Evolutionary conservation across 2,797 vertebrate species (phyloP).

Genomic region (Remorina albescens): DNA sequence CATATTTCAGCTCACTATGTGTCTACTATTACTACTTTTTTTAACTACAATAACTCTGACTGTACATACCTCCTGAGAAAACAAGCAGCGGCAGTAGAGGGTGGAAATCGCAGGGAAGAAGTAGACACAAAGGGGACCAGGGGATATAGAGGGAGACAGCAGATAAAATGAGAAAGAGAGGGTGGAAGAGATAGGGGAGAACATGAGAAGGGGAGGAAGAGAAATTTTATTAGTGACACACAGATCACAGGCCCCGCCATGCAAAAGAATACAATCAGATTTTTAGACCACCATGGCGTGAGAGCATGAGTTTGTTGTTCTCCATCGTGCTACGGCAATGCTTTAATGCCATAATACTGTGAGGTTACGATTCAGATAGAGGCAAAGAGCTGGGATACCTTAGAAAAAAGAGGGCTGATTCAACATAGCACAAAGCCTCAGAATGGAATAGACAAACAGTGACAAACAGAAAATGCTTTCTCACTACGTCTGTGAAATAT

Average conservation of each 20-base stretch:
- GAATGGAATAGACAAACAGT: conserved; percentile 32
- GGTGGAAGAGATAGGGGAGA: conserved; percentile 41
- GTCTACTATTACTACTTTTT: conserved; percentile 11
- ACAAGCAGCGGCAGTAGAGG: conserved; percentile 82
- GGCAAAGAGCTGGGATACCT: conserved; percentile 57
- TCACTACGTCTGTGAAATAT: background rate
- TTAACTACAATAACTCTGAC: conserved; percentile 45
- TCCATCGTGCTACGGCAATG: conserved; percentile 54
- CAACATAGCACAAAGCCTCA: conserved; percentile 58
- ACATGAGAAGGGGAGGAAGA: conserved; percentile 56
- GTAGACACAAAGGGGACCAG: conserved; percentile 71
- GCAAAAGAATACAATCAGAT: conserved; percentile 75
- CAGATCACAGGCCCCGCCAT: conserved; percentile 79
- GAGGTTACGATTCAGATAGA: conserved; percentile 40
- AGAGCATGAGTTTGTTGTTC: conserved; percentile 51
- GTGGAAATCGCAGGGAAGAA: conserved; percentile 82
- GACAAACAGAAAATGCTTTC: conserved; percentile 1
- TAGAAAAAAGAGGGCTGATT: conserved; percentile 48
- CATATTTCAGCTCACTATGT: conserved; percentile 1
- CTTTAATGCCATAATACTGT: conserved; percentile 29
- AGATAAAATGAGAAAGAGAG: conserved; percentile 58
- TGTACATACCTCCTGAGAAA: conserved; percentile 89
- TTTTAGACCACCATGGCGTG: conserved; percentile 53
- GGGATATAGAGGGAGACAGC: conserved; percentile 67
- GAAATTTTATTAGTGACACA: conserved; percentile 80